These are phyloP conservation scores for Aricia agestis DNA, from an alignment of 1,140 invertebrate genomes.

Conservation along the genomic window DNA sequence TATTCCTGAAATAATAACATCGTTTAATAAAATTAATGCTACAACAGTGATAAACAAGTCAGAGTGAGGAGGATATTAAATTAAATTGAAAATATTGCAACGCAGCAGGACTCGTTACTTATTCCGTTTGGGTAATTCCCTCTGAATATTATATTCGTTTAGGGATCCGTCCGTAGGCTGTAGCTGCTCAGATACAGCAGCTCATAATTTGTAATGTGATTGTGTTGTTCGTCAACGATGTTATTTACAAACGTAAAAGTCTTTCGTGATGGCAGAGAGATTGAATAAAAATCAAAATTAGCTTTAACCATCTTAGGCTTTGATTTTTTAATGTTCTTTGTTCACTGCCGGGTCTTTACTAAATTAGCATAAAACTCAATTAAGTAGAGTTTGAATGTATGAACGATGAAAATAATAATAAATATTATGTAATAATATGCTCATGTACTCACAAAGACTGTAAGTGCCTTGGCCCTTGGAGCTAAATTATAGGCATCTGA, in stretches of 20 bases:
- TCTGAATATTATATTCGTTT: slow-evolving; percentile 25
- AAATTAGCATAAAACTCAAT: no score
- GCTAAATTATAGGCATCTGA: no score
- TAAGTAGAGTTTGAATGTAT: no score
- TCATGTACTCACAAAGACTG: no score
- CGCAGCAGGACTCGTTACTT: slow-evolving; percentile 38
- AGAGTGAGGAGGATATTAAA: slow-evolving; percentile 18
- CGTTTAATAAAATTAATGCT: neutral
- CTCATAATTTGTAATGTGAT: neutral
- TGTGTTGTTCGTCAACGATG: neutral
- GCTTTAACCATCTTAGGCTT: no score
- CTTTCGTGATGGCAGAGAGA: neutral
- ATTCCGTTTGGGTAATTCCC: slow-evolving; percentile 46
- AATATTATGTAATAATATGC: no score
- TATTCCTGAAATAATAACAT: neutral
- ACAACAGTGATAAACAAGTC: neutral
- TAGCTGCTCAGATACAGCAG: no score
- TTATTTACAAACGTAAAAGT: neutral
- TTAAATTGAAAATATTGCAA: slow-evolving; percentile 44
- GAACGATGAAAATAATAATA: no score
- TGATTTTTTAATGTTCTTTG: no score
- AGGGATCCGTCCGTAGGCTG: neutral
- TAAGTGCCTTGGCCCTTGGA: no score
- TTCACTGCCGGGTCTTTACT: neutral
- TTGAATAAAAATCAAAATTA: no score